Evolutionary conservation across 1,140 invertebrate species (phyloP).

Genomic region (Octopus bimaculoides): DNA sequence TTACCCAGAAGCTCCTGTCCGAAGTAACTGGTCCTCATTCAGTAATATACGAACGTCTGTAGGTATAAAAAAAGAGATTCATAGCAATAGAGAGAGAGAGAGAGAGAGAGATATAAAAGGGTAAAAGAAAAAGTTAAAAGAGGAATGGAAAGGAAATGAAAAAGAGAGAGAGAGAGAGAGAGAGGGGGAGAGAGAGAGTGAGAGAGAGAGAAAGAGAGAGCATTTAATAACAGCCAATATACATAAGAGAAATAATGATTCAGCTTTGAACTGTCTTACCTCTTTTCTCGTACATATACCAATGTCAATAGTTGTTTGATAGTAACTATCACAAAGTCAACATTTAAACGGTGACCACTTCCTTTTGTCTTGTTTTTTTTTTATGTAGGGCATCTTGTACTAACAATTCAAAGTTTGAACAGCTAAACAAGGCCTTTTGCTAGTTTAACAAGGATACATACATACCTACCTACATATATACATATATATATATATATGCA

Average conservation of each 20-base stretch:
- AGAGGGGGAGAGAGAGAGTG: neutral
- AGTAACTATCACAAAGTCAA: no score
- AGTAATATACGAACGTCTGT: constrained; percentile 90
- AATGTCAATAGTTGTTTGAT: no score
- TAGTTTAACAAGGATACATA: neutral
- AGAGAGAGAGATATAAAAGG: neutral
- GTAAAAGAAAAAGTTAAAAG: neutral
- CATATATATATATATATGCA: neutral
- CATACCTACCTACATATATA: neutral
- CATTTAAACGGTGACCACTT: no score
- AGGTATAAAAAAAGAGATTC: constrained; percentile 42
- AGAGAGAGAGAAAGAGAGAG: neutral
- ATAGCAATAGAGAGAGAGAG: constrained; percentile 9
- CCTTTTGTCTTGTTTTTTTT: no score
- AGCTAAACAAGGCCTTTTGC: no score
- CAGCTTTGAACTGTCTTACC: no score
- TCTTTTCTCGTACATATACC: no score
- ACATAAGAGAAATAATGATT: no score
- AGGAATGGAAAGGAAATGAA: neutral
- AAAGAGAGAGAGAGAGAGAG: neutral
- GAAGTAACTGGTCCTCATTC: constrained; percentile 92
- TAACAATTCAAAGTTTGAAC: no score
- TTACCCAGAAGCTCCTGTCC: constrained; percentile 84
- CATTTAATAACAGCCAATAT: no score
- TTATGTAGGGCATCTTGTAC: no score